A percentile compares a stretch with the other conserved stretches of the same genome.
Evolutionary conservation across 2,797 vertebrate species (phyloP).

Genomic region (Cuniculus paca): DNA sequence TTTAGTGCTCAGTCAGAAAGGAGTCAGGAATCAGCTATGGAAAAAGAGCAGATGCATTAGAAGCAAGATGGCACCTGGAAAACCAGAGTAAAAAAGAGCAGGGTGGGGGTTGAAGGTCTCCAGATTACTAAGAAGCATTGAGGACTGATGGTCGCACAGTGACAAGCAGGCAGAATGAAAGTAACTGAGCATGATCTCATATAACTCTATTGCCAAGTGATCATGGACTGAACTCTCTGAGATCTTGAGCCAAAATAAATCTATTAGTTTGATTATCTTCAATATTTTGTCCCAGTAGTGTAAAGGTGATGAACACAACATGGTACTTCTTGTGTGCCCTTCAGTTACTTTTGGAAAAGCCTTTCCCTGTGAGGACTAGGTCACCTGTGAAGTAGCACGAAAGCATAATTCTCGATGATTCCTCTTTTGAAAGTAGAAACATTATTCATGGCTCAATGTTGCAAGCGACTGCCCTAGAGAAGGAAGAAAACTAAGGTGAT

Average conservation of each 20-base stretch:
- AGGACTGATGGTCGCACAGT: no score
- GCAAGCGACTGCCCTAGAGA: neutral
- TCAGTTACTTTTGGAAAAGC: neutral
- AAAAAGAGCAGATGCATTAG: neutral
- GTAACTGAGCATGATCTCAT: fast-evolving
- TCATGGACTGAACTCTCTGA: fast-evolving
- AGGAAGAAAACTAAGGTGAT: neutral
- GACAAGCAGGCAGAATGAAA: neutral
- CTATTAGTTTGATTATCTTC: neutral
- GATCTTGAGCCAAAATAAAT: neutral
- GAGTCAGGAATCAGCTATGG: neutral
- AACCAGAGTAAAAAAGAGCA: neutral
- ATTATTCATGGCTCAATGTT: neutral
- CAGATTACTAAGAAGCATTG: neutral
- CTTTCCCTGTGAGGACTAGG: neutral
- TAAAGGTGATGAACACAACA: neutral
- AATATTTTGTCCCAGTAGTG: neutral
- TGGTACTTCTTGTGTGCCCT: no score
- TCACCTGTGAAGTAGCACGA: neutral
- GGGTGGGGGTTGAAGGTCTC: neutral
- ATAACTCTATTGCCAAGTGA: no score
- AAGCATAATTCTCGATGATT: neutral
- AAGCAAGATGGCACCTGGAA: neutral
- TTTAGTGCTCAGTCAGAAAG: neutral
- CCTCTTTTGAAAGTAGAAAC: neutral